phyloP scores from a whole-genome alignment of 2,888 invertebrate genomes.

The Brenthis daphne region DNA sequence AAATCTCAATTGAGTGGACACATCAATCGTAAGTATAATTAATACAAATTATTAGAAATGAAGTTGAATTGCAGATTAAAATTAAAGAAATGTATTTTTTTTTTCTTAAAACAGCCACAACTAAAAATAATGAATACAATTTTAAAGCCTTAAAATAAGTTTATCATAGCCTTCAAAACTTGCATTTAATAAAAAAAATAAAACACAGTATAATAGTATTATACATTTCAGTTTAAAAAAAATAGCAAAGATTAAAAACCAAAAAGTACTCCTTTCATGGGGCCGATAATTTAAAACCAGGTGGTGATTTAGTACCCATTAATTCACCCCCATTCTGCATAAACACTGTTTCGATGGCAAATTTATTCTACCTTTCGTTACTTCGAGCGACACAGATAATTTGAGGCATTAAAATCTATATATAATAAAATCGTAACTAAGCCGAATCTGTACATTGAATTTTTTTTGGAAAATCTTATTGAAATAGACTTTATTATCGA shows the following conservation, averaged over 20 bases:
- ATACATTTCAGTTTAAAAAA: not conserved
- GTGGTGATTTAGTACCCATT: slow-evolving; percentile 30
- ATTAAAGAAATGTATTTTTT: not conserved
- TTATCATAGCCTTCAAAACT: too few species aligned
- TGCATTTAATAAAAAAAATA: not conserved
- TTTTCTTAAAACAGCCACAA: too few species aligned
- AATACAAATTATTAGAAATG: too few species aligned
- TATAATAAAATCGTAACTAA: too few species aligned
- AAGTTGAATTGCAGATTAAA: not conserved
- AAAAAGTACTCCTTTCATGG: slow-evolving; percentile 6
- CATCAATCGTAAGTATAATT: too few species aligned
- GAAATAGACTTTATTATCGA: too few species aligned
- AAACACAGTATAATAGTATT: not conserved
- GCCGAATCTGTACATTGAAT: too few species aligned
- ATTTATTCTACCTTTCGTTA: slow-evolving; percentile 30
- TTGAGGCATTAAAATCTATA: slow-evolving; percentile 26
- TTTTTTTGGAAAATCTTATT: too few species aligned
- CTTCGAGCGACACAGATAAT: slow-evolving; percentile 20
- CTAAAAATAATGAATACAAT: too few species aligned
- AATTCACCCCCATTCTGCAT: slow-evolving; percentile 20
- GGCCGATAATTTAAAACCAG: slow-evolving; percentile 17
- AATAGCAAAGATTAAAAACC: slow-evolving; percentile 8
- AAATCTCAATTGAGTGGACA: too few species aligned
- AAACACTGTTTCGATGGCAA: slow-evolving; percentile 24
- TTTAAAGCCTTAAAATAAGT: too few species aligned